These are phyloP conservation scores for Laticauda laticaudata DNA, from an alignment of 2,113 vertebrate genomes.

Conservation along the genomic window DNA sequence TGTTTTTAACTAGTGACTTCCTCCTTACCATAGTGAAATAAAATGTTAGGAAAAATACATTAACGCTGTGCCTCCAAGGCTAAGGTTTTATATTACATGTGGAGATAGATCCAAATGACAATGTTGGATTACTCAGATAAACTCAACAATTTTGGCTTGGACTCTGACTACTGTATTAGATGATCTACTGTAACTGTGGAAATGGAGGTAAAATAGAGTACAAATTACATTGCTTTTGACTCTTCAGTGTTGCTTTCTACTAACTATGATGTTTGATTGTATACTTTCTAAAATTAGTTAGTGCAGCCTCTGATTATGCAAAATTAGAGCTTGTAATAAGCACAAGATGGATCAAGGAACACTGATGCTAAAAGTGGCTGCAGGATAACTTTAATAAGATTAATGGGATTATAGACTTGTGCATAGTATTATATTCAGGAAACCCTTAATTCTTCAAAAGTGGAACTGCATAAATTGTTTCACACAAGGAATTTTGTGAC, in stretches of 20 bases:
- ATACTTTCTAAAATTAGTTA: not conserved
- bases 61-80: not conserved
- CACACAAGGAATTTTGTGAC: not conserved
- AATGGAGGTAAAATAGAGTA: not conserved
- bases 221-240: not conserved
- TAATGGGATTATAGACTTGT: constrained; percentile 26
- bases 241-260: not conserved
- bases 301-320: not conserved
- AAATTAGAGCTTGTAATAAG: not conserved
- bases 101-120: not conserved
- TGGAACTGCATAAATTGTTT: not conserved
- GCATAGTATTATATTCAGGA: not conserved
- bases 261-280: not conserved
- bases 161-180: not conserved
- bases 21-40: not conserved
- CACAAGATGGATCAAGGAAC: not conserved
- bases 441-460: constrained; percentile 10
- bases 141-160: not conserved
- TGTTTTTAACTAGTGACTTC: not conserved
- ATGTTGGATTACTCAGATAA: not conserved
- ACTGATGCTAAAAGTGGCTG: not conserved
- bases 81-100: not conserved
- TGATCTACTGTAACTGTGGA: not conserved
- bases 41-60: not conserved
- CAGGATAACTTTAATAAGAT: constrained; percentile 30